phyloP scores from a whole-genome alignment of 2,888 invertebrate species.

The Synanthedon tipuliformis region DNA sequence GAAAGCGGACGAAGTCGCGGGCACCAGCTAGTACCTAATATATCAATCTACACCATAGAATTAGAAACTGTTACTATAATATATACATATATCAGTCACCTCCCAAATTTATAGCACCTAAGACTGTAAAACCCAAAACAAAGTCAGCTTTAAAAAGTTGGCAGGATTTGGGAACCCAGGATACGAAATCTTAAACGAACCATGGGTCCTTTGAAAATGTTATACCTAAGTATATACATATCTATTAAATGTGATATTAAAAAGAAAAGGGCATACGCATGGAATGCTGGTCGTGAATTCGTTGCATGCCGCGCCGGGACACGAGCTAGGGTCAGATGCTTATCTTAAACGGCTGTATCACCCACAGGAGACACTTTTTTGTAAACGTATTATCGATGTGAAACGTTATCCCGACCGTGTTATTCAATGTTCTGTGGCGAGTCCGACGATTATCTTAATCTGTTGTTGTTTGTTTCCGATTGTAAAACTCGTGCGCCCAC shows the following conservation, averaged over 20 bases:
- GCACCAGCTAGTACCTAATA: too few relatives aligned
- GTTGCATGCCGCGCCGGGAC: slow-evolving; percentile 51
- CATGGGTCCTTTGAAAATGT: neutral
- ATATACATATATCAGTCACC: neutral
- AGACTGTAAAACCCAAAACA: too few relatives aligned
- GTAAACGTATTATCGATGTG: slow-evolving; percentile 55
- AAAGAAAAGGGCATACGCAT: slow-evolving; percentile 31
- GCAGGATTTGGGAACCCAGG: too few relatives aligned
- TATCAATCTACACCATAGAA: too few relatives aligned
- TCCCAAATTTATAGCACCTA: too few relatives aligned
- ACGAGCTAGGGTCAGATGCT: slow-evolving; percentile 58
- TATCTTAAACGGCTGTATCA: slow-evolving; percentile 70
- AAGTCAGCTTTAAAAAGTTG: too few relatives aligned
- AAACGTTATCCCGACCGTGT: slow-evolving; percentile 27
- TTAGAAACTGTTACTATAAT: neutral
- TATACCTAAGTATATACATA: slow-evolving; percentile 7
- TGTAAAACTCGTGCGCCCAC: too few relatives aligned
- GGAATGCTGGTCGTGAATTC: slow-evolving; percentile 62
- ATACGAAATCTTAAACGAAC: too few relatives aligned
- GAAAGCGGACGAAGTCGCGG: too few relatives aligned
- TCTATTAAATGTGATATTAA: slow-evolving; percentile 32
- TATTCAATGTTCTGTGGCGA: neutral
- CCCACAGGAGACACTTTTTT: slow-evolving; percentile 66
- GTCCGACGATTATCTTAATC: neutral
- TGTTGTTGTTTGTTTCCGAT: too few relatives aligned